A percentile compares a stretch with the other conserved stretches of the same genome.
These are phyloP conservation scores for Acromyrmex heyeri DNA, from an alignment of 1,140 invertebrate genomes.

Conservation along the genomic window DNA sequence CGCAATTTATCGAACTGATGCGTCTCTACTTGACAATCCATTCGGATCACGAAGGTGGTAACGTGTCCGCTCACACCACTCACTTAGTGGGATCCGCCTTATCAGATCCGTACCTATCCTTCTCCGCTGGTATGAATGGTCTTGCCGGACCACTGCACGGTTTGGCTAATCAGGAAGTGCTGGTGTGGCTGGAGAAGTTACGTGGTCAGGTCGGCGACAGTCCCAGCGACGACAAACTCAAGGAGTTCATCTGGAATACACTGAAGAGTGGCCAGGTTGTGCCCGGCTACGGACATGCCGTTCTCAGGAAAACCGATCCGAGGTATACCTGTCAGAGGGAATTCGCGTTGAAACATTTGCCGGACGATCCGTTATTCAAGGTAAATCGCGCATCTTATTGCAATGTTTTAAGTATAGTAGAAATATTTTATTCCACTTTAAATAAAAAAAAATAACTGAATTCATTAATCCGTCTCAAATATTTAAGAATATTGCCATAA, in stretches of 20 bases:
- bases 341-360: slow-evolving; percentile 97
- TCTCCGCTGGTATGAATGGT: slow-evolving; percentile 97
- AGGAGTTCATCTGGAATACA: slow-evolving; percentile 98
- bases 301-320: slow-evolving; percentile 98
- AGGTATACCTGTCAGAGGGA: slow-evolving; percentile 97
- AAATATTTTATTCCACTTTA: neutral
- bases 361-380: slow-evolving; percentile 96
- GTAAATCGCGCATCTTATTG: slow-evolving; percentile 76
- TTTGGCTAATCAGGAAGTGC: slow-evolving; percentile 97
- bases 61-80: slow-evolving; percentile 97
- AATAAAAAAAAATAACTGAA: neutral
- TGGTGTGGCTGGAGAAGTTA: slow-evolving; percentile 94
- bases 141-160: slow-evolving; percentile 98
- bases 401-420: neutral
- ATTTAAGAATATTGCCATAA: neutral
- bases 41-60: slow-evolving; percentile 98
- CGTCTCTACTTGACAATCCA: slow-evolving; percentile 98
- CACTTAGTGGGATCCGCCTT: slow-evolving; percentile 98
- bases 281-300: slow-evolving; percentile 98
- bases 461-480: neutral
- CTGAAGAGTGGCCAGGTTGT: slow-evolving; percentile 98
- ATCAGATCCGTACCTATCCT: slow-evolving; percentile 97
- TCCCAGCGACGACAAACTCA: slow-evolving; percentile 94
- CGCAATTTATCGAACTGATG: slow-evolving; percentile 96
- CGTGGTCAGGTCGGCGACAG: slow-evolving; percentile 93